A percentile compares a stretch with the other conserved stretches of the same genome.
These are phyloP conservation scores for Trachymyrmex cornetzi DNA, from an alignment of 1,140 invertebrate species.

Conservation along the genomic window DNA sequence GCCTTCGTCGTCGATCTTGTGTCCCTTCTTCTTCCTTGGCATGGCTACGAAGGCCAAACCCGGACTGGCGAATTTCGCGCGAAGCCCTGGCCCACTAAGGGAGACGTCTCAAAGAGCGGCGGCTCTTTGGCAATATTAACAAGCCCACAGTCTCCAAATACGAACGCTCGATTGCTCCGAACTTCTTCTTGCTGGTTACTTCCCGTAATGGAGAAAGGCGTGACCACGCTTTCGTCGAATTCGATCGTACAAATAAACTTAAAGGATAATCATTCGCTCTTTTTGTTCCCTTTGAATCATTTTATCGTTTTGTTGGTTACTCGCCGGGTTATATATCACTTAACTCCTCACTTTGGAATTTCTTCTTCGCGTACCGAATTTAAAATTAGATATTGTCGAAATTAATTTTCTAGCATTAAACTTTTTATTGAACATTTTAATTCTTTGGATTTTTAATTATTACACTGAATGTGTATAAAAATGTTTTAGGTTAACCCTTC, in stretches of 20 bases:
- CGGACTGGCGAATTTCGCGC: conserved; percentile 73
- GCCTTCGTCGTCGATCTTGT: conserved; percentile 36
- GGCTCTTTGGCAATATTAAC: conserved; percentile 67
- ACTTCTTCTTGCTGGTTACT: conserved; percentile 64
- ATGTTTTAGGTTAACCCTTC: background rate
- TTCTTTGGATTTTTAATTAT: background rate
- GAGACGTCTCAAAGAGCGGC: conserved; percentile 34
- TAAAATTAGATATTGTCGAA: background rate
- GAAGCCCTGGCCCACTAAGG: conserved; percentile 79
- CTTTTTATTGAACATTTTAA: background rate
- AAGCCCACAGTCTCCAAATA: conserved; percentile 66
- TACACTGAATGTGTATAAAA: background rate
- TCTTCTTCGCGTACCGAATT: background rate
- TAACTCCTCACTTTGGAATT: background rate
- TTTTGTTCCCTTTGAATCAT: conserved; percentile 17
- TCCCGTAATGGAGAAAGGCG: conserved; percentile 13
- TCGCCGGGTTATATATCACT: background rate
- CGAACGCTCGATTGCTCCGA: conserved; percentile 47
- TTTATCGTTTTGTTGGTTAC: background rate
- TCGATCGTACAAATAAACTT: background rate
- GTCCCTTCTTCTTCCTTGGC: conserved; percentile 51
- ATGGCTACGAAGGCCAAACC: conserved; percentile 73
- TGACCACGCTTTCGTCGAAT: conserved; percentile 28
- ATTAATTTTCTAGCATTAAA: background rate
- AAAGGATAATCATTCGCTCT: background rate